Evolutionary conservation across 2,113 vertebrate genomes (phyloP).

Genomic region (Pachyramphus minor): DNA sequence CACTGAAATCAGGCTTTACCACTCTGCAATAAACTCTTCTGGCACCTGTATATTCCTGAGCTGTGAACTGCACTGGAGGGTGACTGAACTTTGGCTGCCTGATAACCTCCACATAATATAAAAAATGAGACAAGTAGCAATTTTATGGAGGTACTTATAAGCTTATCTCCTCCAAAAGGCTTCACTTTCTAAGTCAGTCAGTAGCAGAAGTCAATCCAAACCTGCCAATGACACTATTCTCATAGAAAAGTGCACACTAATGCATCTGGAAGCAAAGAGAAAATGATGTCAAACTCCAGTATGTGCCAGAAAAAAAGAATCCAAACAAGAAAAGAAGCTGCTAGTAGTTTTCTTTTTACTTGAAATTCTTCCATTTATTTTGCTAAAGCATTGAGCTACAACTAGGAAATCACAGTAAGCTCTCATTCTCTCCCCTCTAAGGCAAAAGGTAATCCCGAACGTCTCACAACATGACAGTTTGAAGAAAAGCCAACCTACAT

Average conservation of each 20-base stretch:
- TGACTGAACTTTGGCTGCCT: constrained; percentile 25
- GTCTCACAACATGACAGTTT: not conserved
- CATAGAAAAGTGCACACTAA: not conserved
- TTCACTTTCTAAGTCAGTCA: constrained; percentile 39
- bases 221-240: constrained; percentile 14
- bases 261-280: not conserved
- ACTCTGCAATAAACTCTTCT: not conserved
- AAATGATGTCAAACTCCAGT: not conserved
- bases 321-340: not conserved
- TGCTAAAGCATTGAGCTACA: not conserved
- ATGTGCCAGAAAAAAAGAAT: not conserved
- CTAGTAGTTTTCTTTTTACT: not conserved
- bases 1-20: not conserved
- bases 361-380: constrained; percentile 8
- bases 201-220: constrained; percentile 48
- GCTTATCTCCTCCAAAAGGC: constrained; percentile 24
- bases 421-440: not conserved
- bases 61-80: not conserved
- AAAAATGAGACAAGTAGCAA: constrained; percentile 18
- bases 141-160: constrained; percentile 30
- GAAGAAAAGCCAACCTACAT: not conserved
- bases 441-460: not conserved
- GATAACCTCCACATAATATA: constrained; percentile 27
- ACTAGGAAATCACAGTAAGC: not conserved
- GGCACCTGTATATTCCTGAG: not conserved